Base-by-base conservation (phyloP, 2,888 invertebrate genomes). In the Cheilosia vulpina region DNA sequence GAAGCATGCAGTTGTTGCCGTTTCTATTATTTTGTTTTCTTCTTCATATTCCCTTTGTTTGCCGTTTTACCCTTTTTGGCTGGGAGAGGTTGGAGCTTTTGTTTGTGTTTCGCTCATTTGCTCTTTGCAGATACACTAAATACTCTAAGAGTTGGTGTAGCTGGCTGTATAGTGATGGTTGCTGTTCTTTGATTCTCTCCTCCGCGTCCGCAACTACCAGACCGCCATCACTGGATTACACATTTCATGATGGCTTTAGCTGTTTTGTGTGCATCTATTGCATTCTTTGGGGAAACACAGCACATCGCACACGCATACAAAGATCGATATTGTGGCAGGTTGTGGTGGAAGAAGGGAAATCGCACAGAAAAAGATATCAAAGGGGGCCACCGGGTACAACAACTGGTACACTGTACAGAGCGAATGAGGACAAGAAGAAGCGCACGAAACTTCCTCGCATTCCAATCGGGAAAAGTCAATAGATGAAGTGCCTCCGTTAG, bases 401-500 rank as follows among this genome's bases (percentile, higher is more conserved):
- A 60, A 69, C 52, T 68, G 79, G 68, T 69, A 78, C 52, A 75
- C 9, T 43, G 57, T 13, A 13, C 17, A 34, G 38, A 75, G 17
- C 84, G 85, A 85, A 85, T 76, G 81, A 78, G 83, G 78, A 83
- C 78, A 83, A 31, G 45, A 68, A 73, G 73, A 78, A 72, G 62
- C 57, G 55, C 60, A 66, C 53, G 72, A 81, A 76, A 85, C 76
- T 81, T 77, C 85, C 45, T 81, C 85, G 81, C 81, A 81, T 85
- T 85, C 85, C 84, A 85, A 80, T 85, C 72, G 85, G 81, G 81
- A 85, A 85, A 85, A 85, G 81, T 85, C 85, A 85, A 85, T 85
- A 85, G 72, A 81, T 85, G 81, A 52, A 63, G 85, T 68, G 45
- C 31, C 62, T 57, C 47, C 34, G 43, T 55, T 69, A 45, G 45